Percentiles rank a stretch among this genome's conserved stretches.
Conservation (phyloP, 2,888 invertebrate genomes). For the Holacanthella duospinosa region DNA sequence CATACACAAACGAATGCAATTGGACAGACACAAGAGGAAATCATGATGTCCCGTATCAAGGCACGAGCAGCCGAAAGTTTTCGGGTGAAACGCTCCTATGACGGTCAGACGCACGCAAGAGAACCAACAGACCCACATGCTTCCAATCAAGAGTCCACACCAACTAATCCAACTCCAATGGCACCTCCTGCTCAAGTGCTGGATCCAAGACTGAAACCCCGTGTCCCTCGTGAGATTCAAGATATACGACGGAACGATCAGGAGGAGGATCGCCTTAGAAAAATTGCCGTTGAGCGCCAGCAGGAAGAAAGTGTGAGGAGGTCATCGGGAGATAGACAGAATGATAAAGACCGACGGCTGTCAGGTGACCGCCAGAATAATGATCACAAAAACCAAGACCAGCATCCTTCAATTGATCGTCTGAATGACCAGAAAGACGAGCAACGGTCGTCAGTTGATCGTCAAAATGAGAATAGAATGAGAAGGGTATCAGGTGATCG, state of each 20-base stretch:
- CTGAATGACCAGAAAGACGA: too few species aligned
- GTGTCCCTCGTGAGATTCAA: not conserved
- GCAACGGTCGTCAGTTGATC: too few species aligned
- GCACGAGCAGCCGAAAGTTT: not conserved
- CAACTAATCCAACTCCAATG: not conserved
- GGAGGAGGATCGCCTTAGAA: not conserved
- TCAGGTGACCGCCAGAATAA: too few species aligned
- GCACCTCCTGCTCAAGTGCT: not conserved
- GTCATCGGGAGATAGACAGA: too few species aligned
- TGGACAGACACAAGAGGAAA: not conserved
- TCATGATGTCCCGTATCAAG: not conserved
- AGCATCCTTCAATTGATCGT: too few species aligned
- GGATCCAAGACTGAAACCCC: not conserved
- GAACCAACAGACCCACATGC: not conserved
- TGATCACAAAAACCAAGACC: too few species aligned
- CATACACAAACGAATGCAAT: not conserved
- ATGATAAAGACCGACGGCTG: too few species aligned
- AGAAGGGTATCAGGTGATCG: too few species aligned
- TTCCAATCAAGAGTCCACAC: not conserved
- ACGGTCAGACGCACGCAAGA: too few species aligned
- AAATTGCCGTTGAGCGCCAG: too few species aligned
- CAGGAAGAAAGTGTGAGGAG: too few species aligned
- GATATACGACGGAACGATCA: not conserved
- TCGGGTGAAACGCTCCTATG: not conserved
- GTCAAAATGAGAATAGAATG: too few species aligned